phyloP scores from a whole-genome alignment of 2,113 vertebrate species.

The Neomonachus schauinslandi region DNA sequence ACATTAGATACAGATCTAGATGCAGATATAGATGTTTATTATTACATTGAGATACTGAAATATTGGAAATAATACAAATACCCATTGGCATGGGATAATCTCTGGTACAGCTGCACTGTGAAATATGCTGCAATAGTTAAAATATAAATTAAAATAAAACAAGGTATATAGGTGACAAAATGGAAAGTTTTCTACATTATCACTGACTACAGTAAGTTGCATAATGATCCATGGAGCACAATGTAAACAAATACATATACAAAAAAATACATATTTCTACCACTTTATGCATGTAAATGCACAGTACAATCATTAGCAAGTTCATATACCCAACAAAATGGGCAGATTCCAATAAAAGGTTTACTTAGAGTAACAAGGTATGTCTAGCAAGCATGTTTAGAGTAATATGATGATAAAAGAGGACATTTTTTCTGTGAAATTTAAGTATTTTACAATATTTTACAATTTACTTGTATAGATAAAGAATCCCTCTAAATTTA shows the following conservation, averaged over 20 bases:
- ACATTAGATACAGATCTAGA: neutral
- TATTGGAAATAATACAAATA: neutral
- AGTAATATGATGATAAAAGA: neutral
- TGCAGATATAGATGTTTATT: neutral
- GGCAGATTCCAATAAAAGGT: neutral
- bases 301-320: neutral
- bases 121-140: neutral
- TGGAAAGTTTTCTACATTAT: neutral
- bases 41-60: neutral
- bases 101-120: neutral
- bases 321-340: neutral
- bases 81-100: neutral
- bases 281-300: neutral
- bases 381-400: neutral
- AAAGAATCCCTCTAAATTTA: slow-evolving; percentile 4
- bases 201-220: neutral
- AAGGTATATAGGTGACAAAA: neutral
- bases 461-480: neutral
- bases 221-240: neutral
- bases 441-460: neutral
- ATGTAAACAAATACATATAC: neutral
- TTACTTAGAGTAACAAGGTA: neutral
- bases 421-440: neutral
- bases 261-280: neutral
- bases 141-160: neutral